Conservation (phyloP, 1,140 invertebrate species). For the Solen grandis region DNA sequence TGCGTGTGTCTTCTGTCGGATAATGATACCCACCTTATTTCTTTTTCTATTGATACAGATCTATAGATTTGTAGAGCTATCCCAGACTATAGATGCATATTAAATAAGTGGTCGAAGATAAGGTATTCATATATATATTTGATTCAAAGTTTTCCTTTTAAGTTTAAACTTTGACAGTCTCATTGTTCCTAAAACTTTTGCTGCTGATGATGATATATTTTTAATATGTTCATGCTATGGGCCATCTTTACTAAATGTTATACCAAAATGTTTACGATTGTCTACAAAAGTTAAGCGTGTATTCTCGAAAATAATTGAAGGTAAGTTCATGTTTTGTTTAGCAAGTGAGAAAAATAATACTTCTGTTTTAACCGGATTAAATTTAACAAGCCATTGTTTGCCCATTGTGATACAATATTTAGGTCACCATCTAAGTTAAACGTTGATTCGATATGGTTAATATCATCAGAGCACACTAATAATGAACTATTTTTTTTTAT, state of each 20-base stretch:
- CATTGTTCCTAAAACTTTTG: background rate
- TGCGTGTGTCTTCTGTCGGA: conserved; percentile 12
- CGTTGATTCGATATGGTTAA: too few species aligned
- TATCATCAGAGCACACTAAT: too few species aligned
- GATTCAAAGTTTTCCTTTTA: background rate
- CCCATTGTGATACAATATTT: too few species aligned
- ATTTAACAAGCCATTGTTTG: too few species aligned
- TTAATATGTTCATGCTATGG: conserved; percentile 14
- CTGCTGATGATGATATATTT: background rate
- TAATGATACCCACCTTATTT: conserved; percentile 20
- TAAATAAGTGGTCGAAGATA: conserved; percentile 19
- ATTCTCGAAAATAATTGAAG: background rate
- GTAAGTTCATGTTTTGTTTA: background rate
- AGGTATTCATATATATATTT: conserved; percentile 25
- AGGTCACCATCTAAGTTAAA: too few species aligned
- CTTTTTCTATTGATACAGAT: conserved; percentile 28
- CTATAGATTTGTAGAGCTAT: conserved; percentile 1
- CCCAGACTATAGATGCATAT: conserved; percentile 22
- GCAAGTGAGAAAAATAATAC: background rate
- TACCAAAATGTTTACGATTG: conserved; percentile 7
- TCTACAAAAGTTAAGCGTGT: background rate
- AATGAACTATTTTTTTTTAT: too few species aligned
- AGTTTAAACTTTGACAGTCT: conserved; percentile 19
- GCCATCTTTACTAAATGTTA: conserved; percentile 19
- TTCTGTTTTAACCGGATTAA: conserved; percentile 21